Conservation (phyloP, 2,797 vertebrate genomes). For the Taeniopygia guttata region DNA sequence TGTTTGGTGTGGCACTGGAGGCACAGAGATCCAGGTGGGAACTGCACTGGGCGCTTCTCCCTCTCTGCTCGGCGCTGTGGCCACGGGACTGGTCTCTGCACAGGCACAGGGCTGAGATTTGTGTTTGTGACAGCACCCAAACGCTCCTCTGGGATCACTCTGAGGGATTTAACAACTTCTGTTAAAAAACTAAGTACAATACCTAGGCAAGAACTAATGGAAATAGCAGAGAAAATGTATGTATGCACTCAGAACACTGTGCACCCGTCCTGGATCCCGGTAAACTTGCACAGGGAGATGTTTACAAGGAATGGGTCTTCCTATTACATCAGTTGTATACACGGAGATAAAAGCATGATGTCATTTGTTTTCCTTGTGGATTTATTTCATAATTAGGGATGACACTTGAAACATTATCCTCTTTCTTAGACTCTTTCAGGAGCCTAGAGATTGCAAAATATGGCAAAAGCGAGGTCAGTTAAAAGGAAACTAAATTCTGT, state of each 20-base stretch:
- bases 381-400: slow-evolving; percentile 33
- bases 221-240: background rate
- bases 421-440: background rate
- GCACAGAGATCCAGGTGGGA: background rate
- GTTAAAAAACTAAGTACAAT: background rate
- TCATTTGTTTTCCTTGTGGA: slow-evolving; percentile 12
- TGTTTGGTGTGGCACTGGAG: background rate
- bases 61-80: rapidly evolving
- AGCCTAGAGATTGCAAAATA: background rate
- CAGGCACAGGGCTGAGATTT: background rate
- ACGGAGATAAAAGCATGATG: slow-evolving; percentile 2
- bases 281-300: background rate
- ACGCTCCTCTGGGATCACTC: background rate
- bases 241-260: rapidly evolving
- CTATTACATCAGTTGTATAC: background rate
- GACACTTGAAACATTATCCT: background rate
- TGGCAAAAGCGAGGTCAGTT: background rate
- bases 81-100: background rate
- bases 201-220: background rate
- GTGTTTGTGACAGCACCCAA: background rate
- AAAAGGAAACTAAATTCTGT: background rate
- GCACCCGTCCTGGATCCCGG: background rate
- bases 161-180: background rate
- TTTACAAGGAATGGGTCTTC: background rate
- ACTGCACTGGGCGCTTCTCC: rapidly evolving